Evolutionary conservation across 2,888 invertebrate genomes (phyloP).

Genomic region (Chirona hameri): DNA sequence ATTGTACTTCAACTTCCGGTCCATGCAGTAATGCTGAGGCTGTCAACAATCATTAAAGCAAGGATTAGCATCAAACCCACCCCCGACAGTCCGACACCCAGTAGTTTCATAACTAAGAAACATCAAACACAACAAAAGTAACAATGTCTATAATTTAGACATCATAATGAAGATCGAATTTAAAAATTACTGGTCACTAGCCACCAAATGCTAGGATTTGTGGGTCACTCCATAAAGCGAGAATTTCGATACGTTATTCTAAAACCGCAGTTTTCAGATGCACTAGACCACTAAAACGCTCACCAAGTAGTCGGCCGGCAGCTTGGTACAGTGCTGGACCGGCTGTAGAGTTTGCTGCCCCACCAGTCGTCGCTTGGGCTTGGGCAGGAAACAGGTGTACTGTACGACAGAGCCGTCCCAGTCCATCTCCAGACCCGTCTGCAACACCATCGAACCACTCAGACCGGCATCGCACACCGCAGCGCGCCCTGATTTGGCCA

Average conservation of each 20-base stretch:
- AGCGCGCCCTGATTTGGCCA: not conserved
- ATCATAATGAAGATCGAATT: too few species aligned
- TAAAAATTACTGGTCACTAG: too few species aligned
- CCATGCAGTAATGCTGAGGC: conserved; percentile 61
- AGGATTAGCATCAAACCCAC: too few species aligned
- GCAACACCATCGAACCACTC: conserved; percentile 41
- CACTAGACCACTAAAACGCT: not conserved
- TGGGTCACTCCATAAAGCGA: too few species aligned
- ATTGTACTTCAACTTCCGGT: conserved; percentile 52
- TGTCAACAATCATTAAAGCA: not conserved
- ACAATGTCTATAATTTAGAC: too few species aligned
- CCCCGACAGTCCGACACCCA: too few species aligned
- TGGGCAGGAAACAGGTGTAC: conserved; percentile 59
- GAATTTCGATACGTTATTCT: too few species aligned
- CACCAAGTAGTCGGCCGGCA: conserved; percentile 32
- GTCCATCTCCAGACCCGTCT: conserved; percentile 60
- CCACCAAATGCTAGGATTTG: too few species aligned
- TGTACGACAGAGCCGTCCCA: conserved; percentile 57
- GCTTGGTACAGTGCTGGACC: conserved; percentile 40
- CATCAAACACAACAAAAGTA: too few species aligned
- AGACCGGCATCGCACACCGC: not conserved
- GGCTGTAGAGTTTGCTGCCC: conserved; percentile 53
- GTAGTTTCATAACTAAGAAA: too few species aligned
- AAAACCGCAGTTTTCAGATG: too few species aligned
- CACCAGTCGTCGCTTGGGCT: conserved; percentile 47